These are phyloP conservation scores for Gobiocypris rarus DNA, from an alignment of 2,113 vertebrate species.

Conservation along the genomic window DNA sequence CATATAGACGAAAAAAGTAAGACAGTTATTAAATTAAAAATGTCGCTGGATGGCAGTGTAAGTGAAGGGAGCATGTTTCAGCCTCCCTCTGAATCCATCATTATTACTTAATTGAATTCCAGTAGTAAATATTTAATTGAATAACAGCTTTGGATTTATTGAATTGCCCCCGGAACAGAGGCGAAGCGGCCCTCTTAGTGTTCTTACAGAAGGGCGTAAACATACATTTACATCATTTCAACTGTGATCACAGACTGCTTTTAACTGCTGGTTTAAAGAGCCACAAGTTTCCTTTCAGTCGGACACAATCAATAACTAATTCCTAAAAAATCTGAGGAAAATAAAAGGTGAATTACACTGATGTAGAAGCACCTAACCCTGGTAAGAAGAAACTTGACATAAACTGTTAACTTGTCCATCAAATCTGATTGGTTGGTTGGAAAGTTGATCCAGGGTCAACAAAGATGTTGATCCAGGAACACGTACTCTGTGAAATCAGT, in stretches of 20 bases:
- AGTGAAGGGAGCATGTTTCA: constrained; percentile 59
- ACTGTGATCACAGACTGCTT: constrained; percentile 65
- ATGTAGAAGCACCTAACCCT: too few species aligned
- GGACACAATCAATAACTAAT: too few species aligned
- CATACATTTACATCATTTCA: constrained; percentile 57
- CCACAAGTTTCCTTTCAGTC: not conserved
- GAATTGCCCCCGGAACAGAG: constrained; percentile 65
- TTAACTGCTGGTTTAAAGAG: constrained; percentile 51
- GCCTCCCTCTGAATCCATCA: constrained; percentile 63
- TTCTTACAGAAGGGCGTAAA: constrained; percentile 59
- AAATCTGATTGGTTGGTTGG: too few species aligned
- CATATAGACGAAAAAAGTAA: constrained; percentile 57
- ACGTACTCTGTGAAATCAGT: too few species aligned
- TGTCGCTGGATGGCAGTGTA: constrained; percentile 60
- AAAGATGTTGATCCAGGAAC: too few species aligned
- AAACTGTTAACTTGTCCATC: too few species aligned
- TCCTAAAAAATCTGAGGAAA: too few species aligned
- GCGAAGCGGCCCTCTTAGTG: constrained; percentile 62
- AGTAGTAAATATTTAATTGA: constrained; percentile 71
- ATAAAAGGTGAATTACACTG: too few species aligned
- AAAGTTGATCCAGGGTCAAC: too few species aligned
- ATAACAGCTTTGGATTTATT: constrained; percentile 68
- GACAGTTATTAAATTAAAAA: constrained; percentile 67
- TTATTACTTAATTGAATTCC: constrained; percentile 72
- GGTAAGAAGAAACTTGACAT: too few species aligned